phyloP scores from a whole-genome alignment of 2,113 vertebrate genomes.

The Origma solitaria region DNA sequence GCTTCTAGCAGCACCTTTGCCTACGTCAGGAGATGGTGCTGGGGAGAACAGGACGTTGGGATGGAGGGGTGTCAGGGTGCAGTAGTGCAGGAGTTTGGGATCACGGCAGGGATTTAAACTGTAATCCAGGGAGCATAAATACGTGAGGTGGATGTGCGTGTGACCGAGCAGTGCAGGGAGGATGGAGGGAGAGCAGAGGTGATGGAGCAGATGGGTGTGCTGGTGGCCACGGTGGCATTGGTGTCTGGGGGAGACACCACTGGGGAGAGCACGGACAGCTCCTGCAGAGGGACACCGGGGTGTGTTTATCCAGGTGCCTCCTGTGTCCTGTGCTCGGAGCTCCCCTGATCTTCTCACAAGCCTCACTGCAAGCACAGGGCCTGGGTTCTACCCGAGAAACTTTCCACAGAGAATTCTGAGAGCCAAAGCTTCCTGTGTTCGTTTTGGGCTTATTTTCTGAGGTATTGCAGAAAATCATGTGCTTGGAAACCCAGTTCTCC shows the following conservation, averaged over 20 bases:
- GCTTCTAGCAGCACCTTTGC: background rate
- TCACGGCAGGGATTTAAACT: background rate
- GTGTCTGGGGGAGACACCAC: background rate
- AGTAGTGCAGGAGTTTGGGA: background rate
- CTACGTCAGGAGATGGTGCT: background rate
- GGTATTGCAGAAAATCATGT: background rate
- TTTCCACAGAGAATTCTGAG: background rate
- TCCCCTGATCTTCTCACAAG: fast-evolving
- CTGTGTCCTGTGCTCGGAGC: fast-evolving
- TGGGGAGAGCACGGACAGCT: background rate
- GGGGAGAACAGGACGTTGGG: background rate
- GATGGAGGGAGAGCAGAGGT: background rate
- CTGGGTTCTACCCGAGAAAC: background rate
- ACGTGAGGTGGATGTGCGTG: fast-evolving
- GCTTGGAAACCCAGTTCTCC: background rate
- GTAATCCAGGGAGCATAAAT: background rate
- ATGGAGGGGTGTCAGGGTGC: background rate
- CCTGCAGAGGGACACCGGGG: background rate
- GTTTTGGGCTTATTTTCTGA: background rate
- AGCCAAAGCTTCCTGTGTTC: background rate
- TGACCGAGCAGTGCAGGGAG: fast-evolving
- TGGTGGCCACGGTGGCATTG: fast-evolving
- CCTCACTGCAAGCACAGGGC: background rate
- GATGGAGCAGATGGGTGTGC: background rate
- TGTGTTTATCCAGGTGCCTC: background rate